Base-by-base conservation (phyloP, 2,797 vertebrate genomes). In the Urocyon cinereoargenteus region DNA sequence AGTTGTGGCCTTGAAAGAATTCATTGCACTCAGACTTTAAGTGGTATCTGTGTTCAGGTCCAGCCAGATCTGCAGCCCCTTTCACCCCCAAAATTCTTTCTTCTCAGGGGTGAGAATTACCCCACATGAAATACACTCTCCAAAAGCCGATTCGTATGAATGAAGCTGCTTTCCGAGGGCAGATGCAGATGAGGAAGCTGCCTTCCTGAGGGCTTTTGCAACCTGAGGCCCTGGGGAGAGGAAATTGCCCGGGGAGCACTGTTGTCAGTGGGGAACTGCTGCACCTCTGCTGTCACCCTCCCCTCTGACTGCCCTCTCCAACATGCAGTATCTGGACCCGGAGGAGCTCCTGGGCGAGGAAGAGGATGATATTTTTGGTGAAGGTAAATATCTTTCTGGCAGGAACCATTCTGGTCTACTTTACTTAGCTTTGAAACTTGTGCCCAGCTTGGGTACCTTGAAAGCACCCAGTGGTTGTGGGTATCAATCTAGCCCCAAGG, bases 321-420 rank as follows among this genome's bases (percentile, higher is more conserved):
- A 13, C 0, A 99, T 99, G 98, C 98, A 99, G 97, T 21, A 84
- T 66, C 93, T 89, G n/a, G 98, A 98, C 55, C 97, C 98, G 4
- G 98, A 99, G 70, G 77, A 59, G 51, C 62, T 94, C 83, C 84
- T 94, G 15, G 92, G 5, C 0, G 93, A 97, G 62, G 99, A 99
- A 98, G 98, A 98, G 68, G 99, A 99, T 51, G 99, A 99, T 97
- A 49, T 97, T 83, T 98, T 99, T 93, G 97, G 93, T 94, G 99
- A 98, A 99, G 99, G 99, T 99, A 99, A 98, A 98, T 31, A 6
- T 86, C 78, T 96, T 89, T 95, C 97, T 92, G 86, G 83, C 96
- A 91, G 97, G 77, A 81, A 51, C 59, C 62, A 1, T 62, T 73
- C 75, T 14, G 68, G 2, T 45, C 13, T 18, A 28, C 36, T 96